These are phyloP conservation scores for Pseudachorutes palmiensis DNA, from an alignment of 1,140 invertebrate genomes.

Conservation along the genomic window DNA sequence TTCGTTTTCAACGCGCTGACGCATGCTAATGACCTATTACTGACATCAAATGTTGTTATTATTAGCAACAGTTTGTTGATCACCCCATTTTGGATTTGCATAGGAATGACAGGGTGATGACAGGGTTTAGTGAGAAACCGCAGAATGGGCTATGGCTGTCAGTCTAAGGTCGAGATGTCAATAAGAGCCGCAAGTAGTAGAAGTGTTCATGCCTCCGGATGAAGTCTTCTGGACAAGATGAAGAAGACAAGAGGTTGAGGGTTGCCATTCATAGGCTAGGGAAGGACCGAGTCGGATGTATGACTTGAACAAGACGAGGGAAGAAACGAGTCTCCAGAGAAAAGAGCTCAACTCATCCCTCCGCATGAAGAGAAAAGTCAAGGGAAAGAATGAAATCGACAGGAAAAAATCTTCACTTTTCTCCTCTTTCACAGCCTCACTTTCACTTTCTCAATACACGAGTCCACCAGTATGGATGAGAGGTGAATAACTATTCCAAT, in stretches of 20 bases:
- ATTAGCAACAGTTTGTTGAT: too few relatives aligned
- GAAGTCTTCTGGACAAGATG: too few relatives aligned
- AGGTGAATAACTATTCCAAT: not conserved
- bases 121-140: not conserved
- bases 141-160: not conserved
- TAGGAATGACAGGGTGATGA: too few relatives aligned
- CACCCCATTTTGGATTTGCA: too few relatives aligned
- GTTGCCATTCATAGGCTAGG: not conserved
- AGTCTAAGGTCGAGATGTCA: conserved; percentile 11
- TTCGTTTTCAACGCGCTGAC: too few relatives aligned
- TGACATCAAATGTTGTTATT: too few relatives aligned
- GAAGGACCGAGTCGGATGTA: not conserved
- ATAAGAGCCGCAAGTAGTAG: conserved; percentile 33
- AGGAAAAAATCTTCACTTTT: conserved; percentile 30
- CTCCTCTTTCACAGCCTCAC: conserved; percentile 10
- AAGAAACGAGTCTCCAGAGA: conserved; percentile 23
- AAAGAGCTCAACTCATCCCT: conserved; percentile 17
- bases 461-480: not conserved
- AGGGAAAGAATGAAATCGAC: conserved; percentile 36
- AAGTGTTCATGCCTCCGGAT: too few relatives aligned
- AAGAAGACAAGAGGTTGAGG: not conserved
- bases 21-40: too few relatives aligned
- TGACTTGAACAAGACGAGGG: too few relatives aligned
- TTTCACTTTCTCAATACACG: not conserved
- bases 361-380: conserved; percentile 19